Base-by-base conservation (phyloP, 2,888 invertebrate genomes). In the Phortica okadai region DNA sequence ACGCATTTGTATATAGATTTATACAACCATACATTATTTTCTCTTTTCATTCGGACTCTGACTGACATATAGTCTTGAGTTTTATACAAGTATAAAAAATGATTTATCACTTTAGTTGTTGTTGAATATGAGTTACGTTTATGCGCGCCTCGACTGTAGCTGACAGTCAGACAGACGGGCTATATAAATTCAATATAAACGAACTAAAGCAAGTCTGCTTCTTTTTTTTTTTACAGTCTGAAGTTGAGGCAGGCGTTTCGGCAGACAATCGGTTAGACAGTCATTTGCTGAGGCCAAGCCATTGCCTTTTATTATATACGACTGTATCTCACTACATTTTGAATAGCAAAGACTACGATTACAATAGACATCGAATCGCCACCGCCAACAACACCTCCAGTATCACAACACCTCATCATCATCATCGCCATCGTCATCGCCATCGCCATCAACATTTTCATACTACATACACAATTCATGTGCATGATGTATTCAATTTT, bases 71-170 rank as follows among this genome's bases (percentile, higher is more conserved):
- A 25, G 62, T 62, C 62, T 62, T 62, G 10, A 16, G 62, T 62
- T 62, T 16, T 62, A 25, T 62, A 25, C 25, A 25, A 62, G 62
- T 8, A 62, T 62, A 62, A 62, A 72, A 72, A 72, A 72, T 72
- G 70, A 72, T 72, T 72, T 72, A 72, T 72, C 70, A 56, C 70
- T 72, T 72, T 54, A 21, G 45, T 33, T 33, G 33, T 33, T 69
- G 16, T 69, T 56, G 16, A 50, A 14, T 44, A 67, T 67, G 67
- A 67, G 67, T 67, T 67, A 67, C 67, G 50, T 50, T 50, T 50
- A 33, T 50, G 50, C 14, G 50, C 50, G 8, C 50, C 0, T 8
- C 14, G 14, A 14, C 50, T 50, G 50, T 50, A 50, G 50, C 50
- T 50, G 50, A 50, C 50, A 50, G 50, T 14, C 50, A 14, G 33